Conservation (phyloP, 2,888 invertebrate genomes). For the Harpagoxenus sublaevis region DNA sequence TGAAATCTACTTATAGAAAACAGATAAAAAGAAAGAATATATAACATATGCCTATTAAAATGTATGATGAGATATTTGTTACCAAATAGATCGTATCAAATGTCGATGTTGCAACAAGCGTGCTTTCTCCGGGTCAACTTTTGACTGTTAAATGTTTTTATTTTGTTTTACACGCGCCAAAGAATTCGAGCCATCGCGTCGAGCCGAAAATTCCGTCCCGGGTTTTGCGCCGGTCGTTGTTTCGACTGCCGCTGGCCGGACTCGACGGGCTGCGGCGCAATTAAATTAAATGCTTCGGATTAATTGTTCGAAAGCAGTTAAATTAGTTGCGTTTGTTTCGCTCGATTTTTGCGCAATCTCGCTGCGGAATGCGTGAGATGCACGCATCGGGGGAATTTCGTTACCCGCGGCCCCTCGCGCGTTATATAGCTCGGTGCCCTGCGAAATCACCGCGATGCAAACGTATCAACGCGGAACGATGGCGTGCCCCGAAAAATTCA, state of each 20-base stretch:
- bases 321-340: slow-evolving; percentile 84
- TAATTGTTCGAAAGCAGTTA: slow-evolving; percentile 85
- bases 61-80: slow-evolving; percentile 6
- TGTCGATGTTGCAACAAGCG: slow-evolving; percentile 27
- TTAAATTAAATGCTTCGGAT: slow-evolving; percentile 85
- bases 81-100: not conserved
- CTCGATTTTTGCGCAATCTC: slow-evolving; percentile 83
- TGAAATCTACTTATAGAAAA: not conserved
- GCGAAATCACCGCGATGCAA: slow-evolving; percentile 61
- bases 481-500: slow-evolving; percentile 71
- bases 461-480: slow-evolving; percentile 63
- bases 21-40: not conserved
- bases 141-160: slow-evolving; percentile 49
- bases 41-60: not conserved
- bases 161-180: slow-evolving; percentile 69
- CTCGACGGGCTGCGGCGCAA: slow-evolving; percentile 78
- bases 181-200: slow-evolving; percentile 73
- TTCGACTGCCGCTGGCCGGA: slow-evolving; percentile 69
- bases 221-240: slow-evolving; percentile 74
- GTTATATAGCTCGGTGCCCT: slow-evolving; percentile 67
- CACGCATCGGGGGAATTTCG: slow-evolving; percentile 71
- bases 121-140: slow-evolving; percentile 48
- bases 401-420: slow-evolving; percentile 67
- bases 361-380: slow-evolving; percentile 76
- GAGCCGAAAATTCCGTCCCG: slow-evolving; percentile 74